Base-by-base conservation (phyloP, 2,888 invertebrate species). In the Maniola hyperantus region DNA sequence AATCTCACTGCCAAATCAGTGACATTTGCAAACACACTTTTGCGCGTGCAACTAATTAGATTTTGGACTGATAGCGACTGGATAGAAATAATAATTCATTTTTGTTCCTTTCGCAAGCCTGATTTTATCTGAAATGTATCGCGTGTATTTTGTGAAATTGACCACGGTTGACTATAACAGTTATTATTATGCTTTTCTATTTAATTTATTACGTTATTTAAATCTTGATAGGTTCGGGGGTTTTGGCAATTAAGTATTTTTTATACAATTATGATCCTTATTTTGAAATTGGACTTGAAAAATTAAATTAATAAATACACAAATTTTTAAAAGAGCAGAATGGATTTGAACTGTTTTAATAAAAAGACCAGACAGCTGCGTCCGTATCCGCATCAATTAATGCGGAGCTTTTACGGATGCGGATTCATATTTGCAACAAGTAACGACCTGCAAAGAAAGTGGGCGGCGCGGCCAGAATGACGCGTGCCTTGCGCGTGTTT, bases 1-100 rank as follows among this genome's bases (percentile, higher is more conserved):
- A 60, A 65, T 65, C 65, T 57, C 54, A 51, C 62, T 54, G 66
- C 60, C 66, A 69, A 71, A 70, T 70, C 69, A 64, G 46, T 33
- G 18, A 39, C 15, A 60, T 60, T 65, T 65, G 59, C 59, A 65
- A 60, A 60, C 39, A 15, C 44, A 36, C n/a, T 60, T 55, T 15
- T 10, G 65, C 65, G 60, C 54, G 60, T 60, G 46, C 46, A 18
- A 0, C 10, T 10, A 10, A 18, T 48, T 6, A 48, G 15, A 48
- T 48, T 15, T 48, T 48, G 15, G 46, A 18, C 46, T 10, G 46
- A 48, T 48, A 48, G 46, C 46, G 46, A 48, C 0, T 6, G 6
- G 46, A 48, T 48, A 48, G 48, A 8, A 18, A 48, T 18, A 18
- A 18, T 48, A 48, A 48, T 48, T 18, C 48, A 15, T 48, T 48